phyloP scores from a whole-genome alignment of 2,888 invertebrate species.

The Epinotia nisella region DNA sequence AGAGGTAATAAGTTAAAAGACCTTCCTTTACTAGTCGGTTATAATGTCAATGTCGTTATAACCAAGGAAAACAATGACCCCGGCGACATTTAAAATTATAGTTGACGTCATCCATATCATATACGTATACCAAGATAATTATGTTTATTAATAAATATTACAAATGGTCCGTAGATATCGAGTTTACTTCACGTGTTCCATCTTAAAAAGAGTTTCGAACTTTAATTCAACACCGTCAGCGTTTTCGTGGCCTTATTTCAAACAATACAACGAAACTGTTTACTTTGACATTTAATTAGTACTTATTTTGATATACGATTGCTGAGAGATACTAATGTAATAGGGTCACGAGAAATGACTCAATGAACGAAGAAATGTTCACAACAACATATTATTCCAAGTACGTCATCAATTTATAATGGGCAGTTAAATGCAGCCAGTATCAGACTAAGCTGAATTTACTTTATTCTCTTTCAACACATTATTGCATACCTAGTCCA shows the following conservation, averaged over 20 bases:
- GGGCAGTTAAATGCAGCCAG: slow-evolving; percentile 2
- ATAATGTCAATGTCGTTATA: slow-evolving; percentile 10
- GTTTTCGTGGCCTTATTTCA: slow-evolving; percentile 18
- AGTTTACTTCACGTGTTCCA: slow-evolving; percentile 13
- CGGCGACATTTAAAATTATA: slow-evolving; percentile 10
- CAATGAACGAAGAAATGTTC: slow-evolving; percentile 26
- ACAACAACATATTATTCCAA: slow-evolving; percentile 27
- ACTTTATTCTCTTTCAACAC: background rate
- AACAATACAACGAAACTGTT: background rate
- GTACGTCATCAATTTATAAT: slow-evolving; percentile 17
- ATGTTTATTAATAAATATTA: background rate
- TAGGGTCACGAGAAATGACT: slow-evolving; percentile 26
- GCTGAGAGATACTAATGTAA: slow-evolving; percentile 21
- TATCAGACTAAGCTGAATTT: background rate
- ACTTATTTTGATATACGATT: slow-evolving; percentile 14
- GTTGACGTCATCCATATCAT: background rate
- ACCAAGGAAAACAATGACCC: slow-evolving; percentile 18
- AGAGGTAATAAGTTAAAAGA: slow-evolving; percentile 9
- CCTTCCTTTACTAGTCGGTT: background rate
- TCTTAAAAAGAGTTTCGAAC: background rate
- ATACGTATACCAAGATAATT: background rate
- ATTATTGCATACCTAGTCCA: too few relatives aligned
- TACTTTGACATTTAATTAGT: slow-evolving; percentile 4
- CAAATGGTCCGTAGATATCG: background rate
- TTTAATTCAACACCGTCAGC: background rate